A percentile compares a stretch with the other conserved stretches of the same genome.
Evolutionary conservation across 2,888 invertebrate species (phyloP).

Genomic region (Boloria selene): DNA sequence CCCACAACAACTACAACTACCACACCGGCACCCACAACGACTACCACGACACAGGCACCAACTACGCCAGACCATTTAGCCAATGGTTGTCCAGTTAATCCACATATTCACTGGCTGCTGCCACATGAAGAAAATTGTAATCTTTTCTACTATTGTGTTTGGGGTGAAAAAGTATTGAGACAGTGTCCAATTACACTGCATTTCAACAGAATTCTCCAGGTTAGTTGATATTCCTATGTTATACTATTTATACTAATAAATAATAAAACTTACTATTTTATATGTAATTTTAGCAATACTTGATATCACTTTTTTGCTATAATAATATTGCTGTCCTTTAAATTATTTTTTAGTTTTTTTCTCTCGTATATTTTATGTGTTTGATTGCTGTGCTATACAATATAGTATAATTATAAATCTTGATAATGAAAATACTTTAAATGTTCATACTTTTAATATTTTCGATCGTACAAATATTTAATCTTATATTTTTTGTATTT

Average conservation of each 20-base stretch:
- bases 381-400: too few relatives aligned
- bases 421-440: neutral
- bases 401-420: neutral
- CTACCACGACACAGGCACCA: slow-evolving; percentile 10
- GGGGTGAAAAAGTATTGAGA: slow-evolving; percentile 54
- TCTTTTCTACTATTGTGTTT: slow-evolving; percentile 67
- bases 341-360: too few relatives aligned
- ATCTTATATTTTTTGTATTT: slow-evolving; percentile 15
- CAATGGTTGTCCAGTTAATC: slow-evolving; percentile 67
- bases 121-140: slow-evolving; percentile 60
- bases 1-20: slow-evolving; percentile 25
- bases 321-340: too few relatives aligned
- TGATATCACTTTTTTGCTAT: too few relatives aligned
- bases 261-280: too few relatives aligned
- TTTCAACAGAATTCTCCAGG: slow-evolving; percentile 61
- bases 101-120: slow-evolving; percentile 61
- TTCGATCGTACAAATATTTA: too few relatives aligned
- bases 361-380: too few relatives aligned
- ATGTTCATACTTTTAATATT: too few relatives aligned
- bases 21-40: slow-evolving; percentile 31
- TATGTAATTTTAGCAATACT: too few relatives aligned
- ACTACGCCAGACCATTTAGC: slow-evolving; percentile 47
- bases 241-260: neutral
- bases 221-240: slow-evolving; percentile 43
- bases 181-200: slow-evolving; percentile 52